These are phyloP conservation scores for Diplodus sargus DNA, from an alignment of 2,797 vertebrate species.

Conservation along the genomic window DNA sequence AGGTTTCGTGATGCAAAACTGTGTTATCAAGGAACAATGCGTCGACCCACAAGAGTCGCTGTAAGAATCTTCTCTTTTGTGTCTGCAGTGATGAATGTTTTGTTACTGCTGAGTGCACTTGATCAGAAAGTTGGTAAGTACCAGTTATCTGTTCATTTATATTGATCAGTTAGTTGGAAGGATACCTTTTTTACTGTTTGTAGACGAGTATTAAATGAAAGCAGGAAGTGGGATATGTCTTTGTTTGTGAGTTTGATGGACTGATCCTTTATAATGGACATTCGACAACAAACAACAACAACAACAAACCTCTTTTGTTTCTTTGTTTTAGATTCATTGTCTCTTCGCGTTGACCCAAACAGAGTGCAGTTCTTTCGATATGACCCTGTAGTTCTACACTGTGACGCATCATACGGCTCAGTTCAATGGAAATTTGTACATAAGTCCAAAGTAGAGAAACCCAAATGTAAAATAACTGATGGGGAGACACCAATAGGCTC, in stretches of 20 bases:
- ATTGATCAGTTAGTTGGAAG: not conserved
- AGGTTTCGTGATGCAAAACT: no score
- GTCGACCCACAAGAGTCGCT: not conserved
- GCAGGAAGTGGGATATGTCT: not conserved
- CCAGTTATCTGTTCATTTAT: not conserved
- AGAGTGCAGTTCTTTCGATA: conserved; percentile 25
- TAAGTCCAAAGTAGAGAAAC: rapidly evolving
- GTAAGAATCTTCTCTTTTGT: not conserved
- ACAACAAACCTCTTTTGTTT: not conserved
- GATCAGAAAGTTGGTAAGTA: not conserved
- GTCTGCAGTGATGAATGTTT: not conserved
- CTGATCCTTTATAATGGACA: not conserved
- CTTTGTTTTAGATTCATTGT: not conserved
- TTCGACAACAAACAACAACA: no score
- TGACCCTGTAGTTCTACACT: not conserved
- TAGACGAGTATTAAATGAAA: not conserved
- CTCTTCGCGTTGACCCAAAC: not conserved
- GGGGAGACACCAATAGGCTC: rapidly evolving
- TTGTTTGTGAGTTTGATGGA: not conserved
- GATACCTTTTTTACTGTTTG: not conserved
- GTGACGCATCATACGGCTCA: not conserved
- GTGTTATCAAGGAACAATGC: no score
- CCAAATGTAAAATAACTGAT: not conserved
- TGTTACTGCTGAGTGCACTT: not conserved
- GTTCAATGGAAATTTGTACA: not conserved